A percentile compares a stretch with the other conserved stretches of the same genome.
These are phyloP conservation scores for Siniperca undulata DNA, from an alignment of 2,797 vertebrate species.

Conservation along the genomic window DNA sequence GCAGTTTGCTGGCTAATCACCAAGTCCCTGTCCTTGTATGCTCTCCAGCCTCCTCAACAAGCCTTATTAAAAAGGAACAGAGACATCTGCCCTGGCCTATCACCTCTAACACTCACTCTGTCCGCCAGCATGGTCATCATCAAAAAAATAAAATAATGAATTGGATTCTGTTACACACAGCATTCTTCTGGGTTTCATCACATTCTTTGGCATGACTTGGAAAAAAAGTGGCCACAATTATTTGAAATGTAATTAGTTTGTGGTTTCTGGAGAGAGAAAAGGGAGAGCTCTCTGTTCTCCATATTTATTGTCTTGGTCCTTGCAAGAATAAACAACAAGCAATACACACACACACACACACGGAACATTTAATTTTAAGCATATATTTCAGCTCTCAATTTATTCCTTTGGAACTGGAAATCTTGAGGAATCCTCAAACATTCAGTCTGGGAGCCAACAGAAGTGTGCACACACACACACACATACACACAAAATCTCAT, in stretches of 20 bases:
- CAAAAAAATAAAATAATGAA: neutral
- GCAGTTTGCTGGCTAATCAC: conserved; percentile 41
- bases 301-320: conserved; percentile 20
- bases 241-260: conserved; percentile 60
- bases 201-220: conserved; percentile 34
- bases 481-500: conserved; percentile 36
- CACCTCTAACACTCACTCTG: conserved; percentile 21
- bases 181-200: conserved; percentile 44
- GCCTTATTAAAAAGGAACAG: conserved; percentile 40
- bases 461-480: neutral
- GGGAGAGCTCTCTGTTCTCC: conserved; percentile 19
- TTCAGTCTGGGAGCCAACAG: conserved; percentile 5
- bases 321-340: conserved; percentile 38
- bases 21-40: conserved; percentile 35
- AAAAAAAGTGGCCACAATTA: conserved; percentile 49
- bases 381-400: conserved; percentile 6
- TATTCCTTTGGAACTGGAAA: conserved; percentile 5
- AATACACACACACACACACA: neutral
- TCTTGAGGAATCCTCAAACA: conserved; percentile 14
- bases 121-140: neutral
- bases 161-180: conserved; percentile 24
- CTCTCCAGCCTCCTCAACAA: conserved; percentile 25
- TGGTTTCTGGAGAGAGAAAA: conserved; percentile 40
- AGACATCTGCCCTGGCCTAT: conserved; percentile 8
- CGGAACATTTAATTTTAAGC: neutral